phyloP scores from a whole-genome alignment of 2,797 vertebrate species.

The Delichon dasypus region DNA sequence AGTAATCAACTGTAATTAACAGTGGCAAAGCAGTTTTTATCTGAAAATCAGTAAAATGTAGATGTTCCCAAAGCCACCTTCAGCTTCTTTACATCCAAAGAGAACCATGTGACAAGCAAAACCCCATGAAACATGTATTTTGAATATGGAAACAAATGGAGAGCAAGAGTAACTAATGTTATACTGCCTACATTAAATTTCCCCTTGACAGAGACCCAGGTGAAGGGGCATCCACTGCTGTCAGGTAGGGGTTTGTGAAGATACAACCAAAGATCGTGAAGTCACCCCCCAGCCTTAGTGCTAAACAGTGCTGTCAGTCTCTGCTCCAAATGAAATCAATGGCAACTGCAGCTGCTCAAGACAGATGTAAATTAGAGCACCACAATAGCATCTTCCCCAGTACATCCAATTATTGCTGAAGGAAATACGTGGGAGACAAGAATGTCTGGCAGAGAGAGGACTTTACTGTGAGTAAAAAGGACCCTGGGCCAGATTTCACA shows the following conservation, averaged over 20 bases:
- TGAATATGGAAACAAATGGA: not conserved
- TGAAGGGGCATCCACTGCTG: not conserved
- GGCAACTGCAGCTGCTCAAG: conserved; percentile 29
- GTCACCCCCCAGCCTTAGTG: not conserved
- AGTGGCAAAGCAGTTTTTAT: not conserved
- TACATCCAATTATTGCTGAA: conserved; percentile 18
- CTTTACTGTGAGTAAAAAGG: not conserved
- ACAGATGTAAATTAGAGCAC: conserved; percentile 13
- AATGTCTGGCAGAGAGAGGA: not conserved
- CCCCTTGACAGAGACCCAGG: not conserved
- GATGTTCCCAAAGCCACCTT: not conserved
- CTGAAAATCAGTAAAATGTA: not conserved
- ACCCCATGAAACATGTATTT: not conserved
- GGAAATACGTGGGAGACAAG: not conserved
- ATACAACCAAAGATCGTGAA: not conserved
- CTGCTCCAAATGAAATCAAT: not conserved
- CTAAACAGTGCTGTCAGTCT: not conserved
- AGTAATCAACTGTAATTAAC: not conserved
- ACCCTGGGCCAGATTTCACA: not conserved
- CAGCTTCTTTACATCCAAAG: not conserved
- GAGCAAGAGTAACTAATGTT: not conserved
- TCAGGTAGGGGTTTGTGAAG: not conserved
- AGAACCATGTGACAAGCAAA: not conserved
- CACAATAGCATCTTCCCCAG: not conserved
- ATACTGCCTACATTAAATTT: not conserved